phyloP scores from a whole-genome alignment of 1,140 invertebrate species.

The Portunus trituberculatus region DNA sequence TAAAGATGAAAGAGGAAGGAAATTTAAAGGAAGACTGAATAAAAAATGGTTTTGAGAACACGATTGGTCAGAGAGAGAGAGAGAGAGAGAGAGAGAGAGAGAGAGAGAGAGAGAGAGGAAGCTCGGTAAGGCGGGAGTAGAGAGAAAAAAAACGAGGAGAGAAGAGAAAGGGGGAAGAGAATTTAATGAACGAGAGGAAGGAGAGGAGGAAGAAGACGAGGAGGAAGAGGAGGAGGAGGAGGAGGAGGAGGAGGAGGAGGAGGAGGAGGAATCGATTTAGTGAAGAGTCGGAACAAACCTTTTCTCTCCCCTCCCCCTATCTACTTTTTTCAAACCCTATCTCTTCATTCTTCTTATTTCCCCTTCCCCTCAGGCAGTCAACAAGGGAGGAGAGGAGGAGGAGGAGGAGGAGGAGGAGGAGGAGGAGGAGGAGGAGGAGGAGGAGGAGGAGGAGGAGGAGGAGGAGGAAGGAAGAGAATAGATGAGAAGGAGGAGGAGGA shows the following conservation, averaged over 20 bases:
- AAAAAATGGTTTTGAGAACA: too few relatives aligned
- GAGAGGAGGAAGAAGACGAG: too few relatives aligned
- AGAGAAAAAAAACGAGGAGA: too few relatives aligned
- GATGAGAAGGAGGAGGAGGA: too few relatives aligned
- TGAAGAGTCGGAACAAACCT: background rate
- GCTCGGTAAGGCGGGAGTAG: too few relatives aligned
- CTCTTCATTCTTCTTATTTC: background rate
- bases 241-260: background rate
- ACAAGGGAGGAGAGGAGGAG: background rate
- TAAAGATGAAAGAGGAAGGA: too few relatives aligned
- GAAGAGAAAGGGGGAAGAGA: background rate
- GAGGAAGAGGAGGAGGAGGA: background rate
- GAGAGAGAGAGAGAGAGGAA: too few relatives aligned
- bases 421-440: too few relatives aligned
- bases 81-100: too few relatives aligned
- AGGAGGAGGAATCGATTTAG: conserved; percentile 14
- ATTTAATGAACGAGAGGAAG: background rate
- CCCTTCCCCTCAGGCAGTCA: background rate
- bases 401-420: background rate
- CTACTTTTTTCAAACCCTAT: background rate
- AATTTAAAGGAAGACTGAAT: too few relatives aligned
- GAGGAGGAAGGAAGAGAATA: background rate
- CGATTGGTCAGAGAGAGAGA: too few relatives aligned
- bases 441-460: too few relatives aligned
- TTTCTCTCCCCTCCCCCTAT: background rate